phyloP scores from a whole-genome alignment of 1,140 invertebrate species.

The Brachionus asplanchnoidis region DNA sequence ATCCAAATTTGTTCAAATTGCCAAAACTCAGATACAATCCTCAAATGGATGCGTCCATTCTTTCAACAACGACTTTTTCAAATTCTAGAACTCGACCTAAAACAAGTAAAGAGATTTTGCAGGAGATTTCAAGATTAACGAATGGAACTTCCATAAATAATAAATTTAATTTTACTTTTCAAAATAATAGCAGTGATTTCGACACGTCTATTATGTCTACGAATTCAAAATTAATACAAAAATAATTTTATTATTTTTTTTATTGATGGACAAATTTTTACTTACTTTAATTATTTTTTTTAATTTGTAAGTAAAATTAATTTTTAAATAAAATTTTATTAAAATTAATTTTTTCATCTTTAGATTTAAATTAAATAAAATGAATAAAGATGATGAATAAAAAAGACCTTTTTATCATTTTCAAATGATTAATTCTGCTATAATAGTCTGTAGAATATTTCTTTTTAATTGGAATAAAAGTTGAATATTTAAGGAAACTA shows the following conservation, averaged over 20 bases:
- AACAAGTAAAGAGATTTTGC: conserved; percentile 39
- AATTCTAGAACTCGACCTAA: conserved; percentile 27
- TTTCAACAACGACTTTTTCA: conserved; percentile 14
- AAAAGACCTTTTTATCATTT: too few relatives aligned
- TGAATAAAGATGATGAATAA: not conserved
- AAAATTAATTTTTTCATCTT: not conserved
- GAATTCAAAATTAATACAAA: not conserved
- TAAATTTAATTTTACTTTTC: not conserved
- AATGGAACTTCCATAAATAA: conserved; percentile 21
- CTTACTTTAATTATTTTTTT: not conserved
- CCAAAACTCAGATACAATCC: not conserved
- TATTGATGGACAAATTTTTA: not conserved
- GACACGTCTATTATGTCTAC: conserved; percentile 1
- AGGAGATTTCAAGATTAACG: conserved; percentile 35
- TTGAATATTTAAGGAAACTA: too few relatives aligned
- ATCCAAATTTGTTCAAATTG: conserved; percentile 25
- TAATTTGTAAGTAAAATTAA: not conserved
- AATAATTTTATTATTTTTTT: not conserved
- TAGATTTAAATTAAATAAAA: not conserved
- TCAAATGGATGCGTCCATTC: not conserved
- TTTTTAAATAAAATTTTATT: not conserved
- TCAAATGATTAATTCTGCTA: not conserved
- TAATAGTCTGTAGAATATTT: too few relatives aligned
- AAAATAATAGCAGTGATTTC: conserved; percentile 18
- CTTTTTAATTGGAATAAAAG: too few relatives aligned